phyloP scores from a whole-genome alignment of 2,888 invertebrate genomes.

The Morinoia aosen region DNA sequence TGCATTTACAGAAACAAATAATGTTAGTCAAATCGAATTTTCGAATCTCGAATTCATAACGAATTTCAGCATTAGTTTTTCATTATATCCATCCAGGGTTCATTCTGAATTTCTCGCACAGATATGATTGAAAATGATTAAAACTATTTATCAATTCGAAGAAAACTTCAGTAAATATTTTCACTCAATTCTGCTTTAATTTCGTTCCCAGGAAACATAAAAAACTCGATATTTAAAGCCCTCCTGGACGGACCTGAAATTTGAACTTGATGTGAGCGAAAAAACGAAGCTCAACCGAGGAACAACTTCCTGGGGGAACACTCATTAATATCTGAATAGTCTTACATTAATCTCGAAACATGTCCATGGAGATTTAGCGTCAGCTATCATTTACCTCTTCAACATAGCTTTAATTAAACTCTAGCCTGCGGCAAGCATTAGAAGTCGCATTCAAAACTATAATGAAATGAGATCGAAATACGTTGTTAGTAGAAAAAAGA shows the following conservation, averaged over 20 bases:
- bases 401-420: conserved; percentile 23
- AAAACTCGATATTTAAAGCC: not conserved
- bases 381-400: conserved; percentile 40
- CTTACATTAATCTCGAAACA: conserved; percentile 25
- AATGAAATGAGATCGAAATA: not conserved
- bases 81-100: too few species aligned
- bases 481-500: not conserved
- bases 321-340: conserved; percentile 10
- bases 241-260: not conserved
- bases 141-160: not conserved
- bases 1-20: too few species aligned
- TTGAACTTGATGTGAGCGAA: not conserved
- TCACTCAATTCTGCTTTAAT: not conserved
- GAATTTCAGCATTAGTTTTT: too few species aligned
- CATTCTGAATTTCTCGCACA: too few species aligned
- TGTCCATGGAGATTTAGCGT: conserved; percentile 8
- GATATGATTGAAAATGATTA: not conserved
- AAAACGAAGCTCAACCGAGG: not conserved
- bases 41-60: too few species aligned
- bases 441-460: not conserved
- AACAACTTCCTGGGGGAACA: not conserved
- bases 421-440: conserved; percentile 13
- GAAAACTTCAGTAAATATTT: not conserved
- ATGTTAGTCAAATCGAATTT: too few species aligned
- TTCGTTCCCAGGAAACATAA: not conserved